A percentile compares a stretch with the other conserved stretches of the same genome.
phyloP scores from a whole-genome alignment of 2,797 vertebrate species.

The Gouania willdenowi region DNA sequence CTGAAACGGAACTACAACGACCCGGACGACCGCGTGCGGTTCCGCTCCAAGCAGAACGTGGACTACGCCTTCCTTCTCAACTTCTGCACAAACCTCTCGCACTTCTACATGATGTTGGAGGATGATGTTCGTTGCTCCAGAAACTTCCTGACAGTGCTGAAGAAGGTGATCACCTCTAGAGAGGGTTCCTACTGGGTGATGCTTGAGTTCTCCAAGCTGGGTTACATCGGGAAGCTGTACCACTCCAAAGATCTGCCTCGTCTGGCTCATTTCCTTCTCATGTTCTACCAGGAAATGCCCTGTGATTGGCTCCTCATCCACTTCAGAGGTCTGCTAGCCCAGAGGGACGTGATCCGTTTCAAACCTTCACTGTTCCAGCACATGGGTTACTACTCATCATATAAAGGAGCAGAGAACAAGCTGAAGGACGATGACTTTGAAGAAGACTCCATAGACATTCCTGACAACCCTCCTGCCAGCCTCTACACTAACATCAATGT shows the following conservation, averaged over 20 bases:
- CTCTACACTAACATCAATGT: constrained; percentile 94
- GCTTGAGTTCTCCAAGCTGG: constrained; percentile 97
- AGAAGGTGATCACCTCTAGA: constrained; percentile 93
- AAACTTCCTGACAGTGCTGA: constrained; percentile 93
- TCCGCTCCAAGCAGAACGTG: constrained; percentile 97
- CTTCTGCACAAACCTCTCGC: constrained; percentile 95
- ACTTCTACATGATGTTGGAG: constrained; percentile 98
- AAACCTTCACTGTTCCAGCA: constrained; percentile 97
- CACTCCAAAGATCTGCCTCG: constrained; percentile 92
- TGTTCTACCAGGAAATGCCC: constrained; percentile 99
- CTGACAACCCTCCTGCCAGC: constrained; percentile 92
- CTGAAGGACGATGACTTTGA: constrained; percentile 97
- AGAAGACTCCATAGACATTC: constrained; percentile 93
- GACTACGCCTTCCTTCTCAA: constrained; percentile 97
- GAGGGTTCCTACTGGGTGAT: constrained; percentile 97
- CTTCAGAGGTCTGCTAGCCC: constrained; percentile 89
- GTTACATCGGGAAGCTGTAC: constrained; percentile 97
- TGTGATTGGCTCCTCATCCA: constrained; percentile 98
- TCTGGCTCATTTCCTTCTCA: constrained; percentile 92
- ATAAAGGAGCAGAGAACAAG: constrained; percentile 95
- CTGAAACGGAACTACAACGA: constrained; percentile 98
- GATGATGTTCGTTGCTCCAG: constrained; percentile 94
- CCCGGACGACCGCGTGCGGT: constrained; percentile 91
- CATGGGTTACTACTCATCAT: constrained; percentile 98
- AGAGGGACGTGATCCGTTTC: constrained; percentile 96